Evolutionary conservation across 2,113 vertebrate species (phyloP), one percentile per base, ranked within the genome.

Genomic region (Psammodynastes pulverulentus): DNA sequence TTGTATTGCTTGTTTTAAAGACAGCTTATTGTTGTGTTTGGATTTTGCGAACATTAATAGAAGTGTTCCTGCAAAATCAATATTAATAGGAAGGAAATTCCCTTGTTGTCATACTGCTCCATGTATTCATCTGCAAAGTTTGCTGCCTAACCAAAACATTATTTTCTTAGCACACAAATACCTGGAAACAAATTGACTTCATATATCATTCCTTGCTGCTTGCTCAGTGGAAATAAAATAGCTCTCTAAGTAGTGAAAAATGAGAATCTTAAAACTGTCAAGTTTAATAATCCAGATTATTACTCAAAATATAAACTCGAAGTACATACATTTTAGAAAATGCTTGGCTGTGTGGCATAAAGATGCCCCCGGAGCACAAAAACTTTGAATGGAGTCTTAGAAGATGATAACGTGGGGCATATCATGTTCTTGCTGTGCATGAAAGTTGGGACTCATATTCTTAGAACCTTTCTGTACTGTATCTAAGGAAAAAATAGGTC

Each of bases 231-330:
- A 94, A 94, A 90, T 53, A 87, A 92, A 92, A 93, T 91, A 91
- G 67, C 91, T 93, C 90, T 90, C 29, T 90, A 93, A 96, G 91
- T 88, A 89, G 90, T 94, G 93, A 97, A 94, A 96, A 96, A 96
- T 94, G 67, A 94, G 94, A 90, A 91, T 95, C 92, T 95, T 95
- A 93, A 95, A 94, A 90, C 93, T 96, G 95, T 95, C 95, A 96
- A 34, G 56, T 89, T 95, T 92, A 95, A 96, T 97, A 94, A 87
- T 4, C 0, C 7, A 84, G 92, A 93, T 93, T 96, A 96, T 96
- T 96, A 96, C 94, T 97, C 95, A 96, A 85, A 89, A 91, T 49
- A 87, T 94, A 95, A 95, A 95, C 84, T 49, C 26, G 3, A 84
- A 85, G 53, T 15, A 93, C 93, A 92, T 95, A 62, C 89, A 95